These are phyloP conservation scores for Melieria crassipennis DNA, from an alignment of 2,888 invertebrate species.

Conservation along the genomic window DNA sequence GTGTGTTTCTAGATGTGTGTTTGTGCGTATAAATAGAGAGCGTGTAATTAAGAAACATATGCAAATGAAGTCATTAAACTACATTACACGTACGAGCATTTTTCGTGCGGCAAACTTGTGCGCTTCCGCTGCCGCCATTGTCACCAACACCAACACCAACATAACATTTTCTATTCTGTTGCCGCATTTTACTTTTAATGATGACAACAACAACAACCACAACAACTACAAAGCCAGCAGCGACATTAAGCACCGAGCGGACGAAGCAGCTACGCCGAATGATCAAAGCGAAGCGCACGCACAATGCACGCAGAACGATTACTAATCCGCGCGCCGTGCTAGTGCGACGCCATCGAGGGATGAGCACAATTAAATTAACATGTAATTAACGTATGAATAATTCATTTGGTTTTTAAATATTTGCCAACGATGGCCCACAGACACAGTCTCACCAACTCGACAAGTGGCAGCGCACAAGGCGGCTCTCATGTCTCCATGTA, in stretches of 20 bases:
- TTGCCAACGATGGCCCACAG: neutral
- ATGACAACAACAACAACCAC: too few relatives aligned
- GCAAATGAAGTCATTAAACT: conserved; percentile 24
- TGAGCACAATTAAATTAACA: conserved; percentile 47
- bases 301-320: neutral
- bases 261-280: neutral
- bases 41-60: conserved; percentile 27
- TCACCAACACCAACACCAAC: neutral
- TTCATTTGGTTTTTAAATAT: conserved; percentile 38
- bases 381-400: conserved; percentile 47
- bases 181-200: conserved; percentile 10
- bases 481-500: too few relatives aligned
- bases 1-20: neutral
- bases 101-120: neutral
- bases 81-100: conserved; percentile 2
- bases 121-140: too few relatives aligned
- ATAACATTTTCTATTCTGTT: neutral
- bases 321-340: too few relatives aligned
- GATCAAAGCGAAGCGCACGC: neutral
- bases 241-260: too few relatives aligned
- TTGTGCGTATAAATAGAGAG: neutral
- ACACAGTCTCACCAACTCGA: too few relatives aligned
- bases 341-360: conserved; percentile 14
- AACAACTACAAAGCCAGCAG: too few relatives aligned
- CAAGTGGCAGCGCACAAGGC: too few relatives aligned